These are phyloP conservation scores for Pogonognathellus flavescens DNA, from an alignment of 1,140 invertebrate genomes.

Conservation along the genomic window DNA sequence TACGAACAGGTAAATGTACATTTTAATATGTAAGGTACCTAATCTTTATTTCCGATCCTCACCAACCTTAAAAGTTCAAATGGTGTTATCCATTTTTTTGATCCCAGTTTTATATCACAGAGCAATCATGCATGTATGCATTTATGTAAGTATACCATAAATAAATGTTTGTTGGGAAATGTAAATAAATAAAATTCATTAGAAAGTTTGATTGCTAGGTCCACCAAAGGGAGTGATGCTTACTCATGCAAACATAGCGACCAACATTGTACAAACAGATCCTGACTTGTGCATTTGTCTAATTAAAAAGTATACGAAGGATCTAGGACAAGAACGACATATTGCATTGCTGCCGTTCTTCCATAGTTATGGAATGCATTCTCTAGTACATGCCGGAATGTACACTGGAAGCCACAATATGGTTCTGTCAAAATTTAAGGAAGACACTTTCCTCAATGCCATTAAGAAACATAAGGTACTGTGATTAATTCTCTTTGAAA, in stretches of 20 bases:
- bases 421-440: slow-evolving; percentile 82
- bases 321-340: slow-evolving; percentile 52
- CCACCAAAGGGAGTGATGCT: slow-evolving; percentile 87
- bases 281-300: slow-evolving; percentile 62
- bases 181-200: background rate
- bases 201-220: slow-evolving; percentile 60
- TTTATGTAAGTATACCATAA: too few species aligned
- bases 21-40: too few species aligned
- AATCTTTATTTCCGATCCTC: too few species aligned
- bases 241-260: slow-evolving; percentile 73
- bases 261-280: slow-evolving; percentile 57
- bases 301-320: background rate
- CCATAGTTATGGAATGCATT: slow-evolving; percentile 59
- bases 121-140: too few species aligned
- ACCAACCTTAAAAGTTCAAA: too few species aligned
- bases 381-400: slow-evolving; percentile 68
- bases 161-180: too few species aligned
- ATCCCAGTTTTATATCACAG: too few species aligned
- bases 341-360: slow-evolving; percentile 63
- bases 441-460: slow-evolving; percentile 76
- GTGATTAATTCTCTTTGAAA: background rate
- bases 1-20: too few species aligned
- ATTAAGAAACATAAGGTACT: slow-evolving; percentile 77
- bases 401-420: slow-evolving; percentile 77
- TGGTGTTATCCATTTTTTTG: too few species aligned